These are phyloP conservation scores for Chiroxiphia lanceolata DNA, from an alignment of 2,797 vertebrate species.

Conservation along the genomic window DNA sequence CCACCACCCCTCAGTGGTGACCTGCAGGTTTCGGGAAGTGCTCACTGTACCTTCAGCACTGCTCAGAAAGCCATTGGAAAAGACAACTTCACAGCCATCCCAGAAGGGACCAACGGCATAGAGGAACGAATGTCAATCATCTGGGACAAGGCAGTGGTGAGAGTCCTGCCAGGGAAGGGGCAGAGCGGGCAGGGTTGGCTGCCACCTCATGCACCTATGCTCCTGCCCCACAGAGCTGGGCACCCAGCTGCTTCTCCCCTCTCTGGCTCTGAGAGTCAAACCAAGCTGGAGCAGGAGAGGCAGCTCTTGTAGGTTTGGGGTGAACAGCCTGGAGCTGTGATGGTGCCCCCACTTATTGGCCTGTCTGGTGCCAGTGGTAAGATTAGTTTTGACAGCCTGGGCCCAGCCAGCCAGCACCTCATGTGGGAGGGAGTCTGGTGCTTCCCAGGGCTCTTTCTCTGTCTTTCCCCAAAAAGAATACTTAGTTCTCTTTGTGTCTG, in stretches of 20 bases:
- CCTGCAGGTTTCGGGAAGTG: slow-evolving; percentile 92
- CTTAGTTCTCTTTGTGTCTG: slow-evolving; percentile 1
- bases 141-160: slow-evolving; percentile 99
- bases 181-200: not conserved
- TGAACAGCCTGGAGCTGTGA: not conserved
- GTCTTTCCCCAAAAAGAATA: not conserved
- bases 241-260: not conserved
- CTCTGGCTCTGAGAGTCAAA: not conserved
- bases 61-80: slow-evolving; percentile 98
- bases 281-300: not conserved
- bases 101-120: slow-evolving; percentile 94
- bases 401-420: not conserved
- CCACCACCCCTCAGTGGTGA: slow-evolving; percentile 82
- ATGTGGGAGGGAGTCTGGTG: not conserved
- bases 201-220: not conserved
- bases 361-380: not conserved
- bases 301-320: rapidly evolving
- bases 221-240: not conserved
- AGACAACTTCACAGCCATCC: slow-evolving; percentile 96
- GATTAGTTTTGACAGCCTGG: not conserved
- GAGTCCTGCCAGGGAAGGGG: not conserved
- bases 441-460: not conserved
- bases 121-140: slow-evolving; percentile 96
- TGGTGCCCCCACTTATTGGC: not conserved
- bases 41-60: slow-evolving; percentile 96